Evolutionary conservation across 2,113 vertebrate species (phyloP).

Genomic region (Mus pahari): DNA sequence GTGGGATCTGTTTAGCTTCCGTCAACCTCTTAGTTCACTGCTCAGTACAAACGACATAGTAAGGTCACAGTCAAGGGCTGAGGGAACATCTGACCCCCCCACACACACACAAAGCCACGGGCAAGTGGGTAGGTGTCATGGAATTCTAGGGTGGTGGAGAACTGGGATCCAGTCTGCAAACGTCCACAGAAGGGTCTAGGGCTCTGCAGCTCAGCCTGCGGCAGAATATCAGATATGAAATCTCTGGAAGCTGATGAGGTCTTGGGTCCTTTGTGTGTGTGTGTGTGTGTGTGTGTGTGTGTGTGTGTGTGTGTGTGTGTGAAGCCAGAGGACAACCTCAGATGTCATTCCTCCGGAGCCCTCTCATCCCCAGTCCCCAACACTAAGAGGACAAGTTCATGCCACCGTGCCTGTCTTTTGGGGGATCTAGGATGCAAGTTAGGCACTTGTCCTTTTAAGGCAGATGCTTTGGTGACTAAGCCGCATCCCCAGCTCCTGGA

Average conservation of each 20-base stretch:
- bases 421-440: neutral
- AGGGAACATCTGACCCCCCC: accelerated
- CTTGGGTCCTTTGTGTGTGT: neutral
- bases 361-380: neutral
- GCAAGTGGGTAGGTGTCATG: accelerated
- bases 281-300: neutral
- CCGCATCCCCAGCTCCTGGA: neutral
- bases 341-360: neutral
- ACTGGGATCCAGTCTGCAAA: neutral
- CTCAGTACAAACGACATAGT: neutral
- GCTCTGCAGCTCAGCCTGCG: neutral
- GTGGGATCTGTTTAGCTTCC: neutral
- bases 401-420: neutral
- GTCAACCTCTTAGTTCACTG: neutral
- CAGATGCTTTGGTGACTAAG: neutral
- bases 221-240: neutral
- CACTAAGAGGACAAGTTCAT: neutral
- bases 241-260: neutral
- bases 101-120: accelerated
- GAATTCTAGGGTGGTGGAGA: accelerated
- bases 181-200: too few species aligned
- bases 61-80: neutral
- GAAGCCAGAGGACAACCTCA: neutral
- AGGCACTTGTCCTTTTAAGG: neutral
- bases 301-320: neutral